Percentiles rank a stretch among this genome's conserved stretches.
These are phyloP conservation scores for Heterodera filipjevi DNA, from an alignment of 2,888 invertebrate genomes.

Conservation along the genomic window DNA sequence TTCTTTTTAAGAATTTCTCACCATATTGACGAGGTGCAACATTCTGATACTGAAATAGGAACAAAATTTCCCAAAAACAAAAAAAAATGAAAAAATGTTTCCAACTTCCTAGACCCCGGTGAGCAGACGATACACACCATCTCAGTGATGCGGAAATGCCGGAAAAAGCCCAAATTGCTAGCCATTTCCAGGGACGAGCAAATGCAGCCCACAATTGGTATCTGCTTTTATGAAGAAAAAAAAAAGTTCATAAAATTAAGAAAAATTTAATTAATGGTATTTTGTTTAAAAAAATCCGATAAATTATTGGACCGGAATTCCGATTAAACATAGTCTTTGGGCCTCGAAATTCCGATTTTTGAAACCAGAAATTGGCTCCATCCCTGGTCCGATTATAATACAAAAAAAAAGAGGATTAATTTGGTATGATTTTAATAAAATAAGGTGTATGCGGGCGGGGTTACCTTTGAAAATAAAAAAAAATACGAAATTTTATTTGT, in stretches of 20 bases:
- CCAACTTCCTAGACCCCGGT: background rate
- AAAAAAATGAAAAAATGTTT: background rate
- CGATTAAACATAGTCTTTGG: no score
- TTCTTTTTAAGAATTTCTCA: background rate
- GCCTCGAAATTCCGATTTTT: no score
- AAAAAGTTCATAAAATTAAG: background rate
- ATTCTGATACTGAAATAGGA: background rate
- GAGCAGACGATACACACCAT: slow-evolving; percentile 30
- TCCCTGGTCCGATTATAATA: no score
- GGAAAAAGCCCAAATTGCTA: slow-evolving; percentile 16
- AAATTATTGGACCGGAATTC: no score
- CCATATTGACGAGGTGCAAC: slow-evolving; percentile 24
- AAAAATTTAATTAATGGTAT: background rate
- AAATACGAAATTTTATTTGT: no score
- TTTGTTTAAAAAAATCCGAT: no score
- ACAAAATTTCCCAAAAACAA: background rate
- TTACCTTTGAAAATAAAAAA: no score
- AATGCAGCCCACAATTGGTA: slow-evolving; percentile 28
- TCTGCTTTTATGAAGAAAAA: background rate
- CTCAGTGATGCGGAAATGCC: slow-evolving; percentile 15
- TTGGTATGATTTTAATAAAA: no score
- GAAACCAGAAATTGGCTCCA: no score
- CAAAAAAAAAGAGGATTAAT: no score
- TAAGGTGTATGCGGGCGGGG: no score
- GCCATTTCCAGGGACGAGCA: slow-evolving; percentile 22